A percentile compares a stretch with the other conserved stretches of the same genome.
phyloP scores from a whole-genome alignment of 2,888 invertebrate genomes.

The Ceriagrion tenellum region DNA sequence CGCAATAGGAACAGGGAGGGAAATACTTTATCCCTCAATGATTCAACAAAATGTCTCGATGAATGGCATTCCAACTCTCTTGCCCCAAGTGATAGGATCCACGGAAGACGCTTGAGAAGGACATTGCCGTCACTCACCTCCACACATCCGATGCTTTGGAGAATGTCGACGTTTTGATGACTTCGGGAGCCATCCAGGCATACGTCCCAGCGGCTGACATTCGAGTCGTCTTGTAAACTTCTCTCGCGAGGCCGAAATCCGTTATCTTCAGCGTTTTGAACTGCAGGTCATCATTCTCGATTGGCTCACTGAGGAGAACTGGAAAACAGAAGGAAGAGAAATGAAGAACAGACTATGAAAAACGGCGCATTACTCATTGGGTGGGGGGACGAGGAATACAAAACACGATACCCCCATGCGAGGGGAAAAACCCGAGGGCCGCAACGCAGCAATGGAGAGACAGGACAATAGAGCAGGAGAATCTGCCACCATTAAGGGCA shows the following conservation, averaged over 20 bases:
- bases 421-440: too few species aligned
- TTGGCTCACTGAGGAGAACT: constrained; percentile 91
- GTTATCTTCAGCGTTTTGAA: constrained; percentile 97
- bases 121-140: constrained; percentile 81
- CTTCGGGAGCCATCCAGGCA: constrained; percentile 99
- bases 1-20: too few species aligned
- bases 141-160: constrained; percentile 98
- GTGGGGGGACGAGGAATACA: too few species aligned
- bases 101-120: too few species aligned
- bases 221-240: constrained; percentile 96
- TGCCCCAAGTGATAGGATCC: too few species aligned
- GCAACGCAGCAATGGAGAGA: too few species aligned
- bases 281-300: constrained; percentile 91
- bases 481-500: too few species aligned
- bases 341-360: neutral
- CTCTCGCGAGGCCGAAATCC: constrained; percentile 97
- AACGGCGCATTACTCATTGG: neutral
- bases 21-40: too few species aligned
- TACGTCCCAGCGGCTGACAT: constrained; percentile 99
- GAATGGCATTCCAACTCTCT: too few species aligned
- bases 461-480: too few species aligned
- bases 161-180: constrained; percentile 93
- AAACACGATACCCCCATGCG: too few species aligned
- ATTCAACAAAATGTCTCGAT: too few species aligned
- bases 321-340: constrained; percentile 72